A percentile compares a stretch with the other conserved stretches of the same genome.
Evolutionary conservation across 2,113 vertebrate genomes (phyloP).

Genomic region (Paradoxurus hermaphroditus): DNA sequence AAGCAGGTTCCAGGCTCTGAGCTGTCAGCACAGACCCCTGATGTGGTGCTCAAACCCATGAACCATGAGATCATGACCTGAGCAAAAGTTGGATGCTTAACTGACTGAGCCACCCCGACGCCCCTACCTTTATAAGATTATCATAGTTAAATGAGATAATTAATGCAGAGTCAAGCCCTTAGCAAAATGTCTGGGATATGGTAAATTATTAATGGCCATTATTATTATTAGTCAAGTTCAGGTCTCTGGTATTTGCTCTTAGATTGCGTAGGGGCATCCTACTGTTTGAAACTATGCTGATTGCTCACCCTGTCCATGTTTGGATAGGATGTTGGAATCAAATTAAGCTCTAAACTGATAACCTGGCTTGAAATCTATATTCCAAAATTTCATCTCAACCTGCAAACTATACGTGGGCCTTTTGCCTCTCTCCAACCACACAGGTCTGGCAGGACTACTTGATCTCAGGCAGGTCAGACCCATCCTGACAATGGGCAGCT

Average conservation of each 20-base stretch:
- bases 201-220: not conserved
- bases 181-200: not conserved
- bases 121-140: not conserved
- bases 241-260: not conserved
- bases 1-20: too few relatives aligned
- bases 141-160: conserved; percentile 28
- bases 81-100: too few relatives aligned
- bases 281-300: not conserved
- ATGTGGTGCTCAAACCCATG: too few relatives aligned
- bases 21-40: too few relatives aligned
- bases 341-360: not conserved
- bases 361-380: conserved; percentile 2
- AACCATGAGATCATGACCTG: too few relatives aligned
- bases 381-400: not conserved
- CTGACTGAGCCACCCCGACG: too few relatives aligned
- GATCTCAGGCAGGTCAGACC: not conserved
- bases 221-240: not conserved
- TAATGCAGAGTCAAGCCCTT: not conserved
- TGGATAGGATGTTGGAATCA: not conserved
- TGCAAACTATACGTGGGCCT: not conserved
- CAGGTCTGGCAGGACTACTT: not conserved
- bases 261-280: not conserved
- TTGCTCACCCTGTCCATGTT: not conserved
- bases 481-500: not conserved
- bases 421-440: not conserved